These are phyloP conservation scores for Lerista edwardsae DNA, from an alignment of 2,797 vertebrate species.

Conservation along the genomic window DNA sequence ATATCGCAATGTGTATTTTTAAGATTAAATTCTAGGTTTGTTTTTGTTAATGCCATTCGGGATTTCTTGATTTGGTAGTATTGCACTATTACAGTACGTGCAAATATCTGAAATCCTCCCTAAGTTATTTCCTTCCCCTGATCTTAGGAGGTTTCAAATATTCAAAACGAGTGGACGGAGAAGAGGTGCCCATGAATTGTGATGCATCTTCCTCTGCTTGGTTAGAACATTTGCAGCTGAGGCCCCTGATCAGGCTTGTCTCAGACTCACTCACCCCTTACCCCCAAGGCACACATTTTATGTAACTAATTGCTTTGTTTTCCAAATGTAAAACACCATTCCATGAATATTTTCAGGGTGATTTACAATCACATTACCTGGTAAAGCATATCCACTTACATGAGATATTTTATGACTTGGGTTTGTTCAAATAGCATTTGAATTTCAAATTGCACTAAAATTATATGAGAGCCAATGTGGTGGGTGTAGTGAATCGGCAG, in stretches of 20 bases:
- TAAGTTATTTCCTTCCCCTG: background rate
- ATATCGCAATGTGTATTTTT: background rate
- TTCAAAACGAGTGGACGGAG: background rate
- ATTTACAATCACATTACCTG: background rate
- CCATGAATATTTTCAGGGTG: background rate
- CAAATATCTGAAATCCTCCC: background rate
- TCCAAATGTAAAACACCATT: background rate
- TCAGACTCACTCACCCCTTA: background rate
- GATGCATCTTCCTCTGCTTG: no score
- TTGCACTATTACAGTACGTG: background rate
- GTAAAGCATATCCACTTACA: background rate
- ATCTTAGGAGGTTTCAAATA: background rate
- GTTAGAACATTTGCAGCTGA: no score
- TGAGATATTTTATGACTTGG: background rate
- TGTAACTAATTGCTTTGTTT: background rate
- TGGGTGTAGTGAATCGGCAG: background rate
- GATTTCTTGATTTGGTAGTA: background rate
- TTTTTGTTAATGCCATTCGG: background rate
- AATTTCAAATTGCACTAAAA: no score
- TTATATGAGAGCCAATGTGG: background rate
- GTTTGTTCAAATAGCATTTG: background rate
- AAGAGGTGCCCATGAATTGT: background rate
- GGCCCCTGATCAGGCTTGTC: no score
- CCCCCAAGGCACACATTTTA: no score
- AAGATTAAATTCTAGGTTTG: background rate